These are phyloP conservation scores for Astreopora myriophthalma DNA, from an alignment of 64 coral and sea anemone genomes.

Conservation along the genomic window DNA sequence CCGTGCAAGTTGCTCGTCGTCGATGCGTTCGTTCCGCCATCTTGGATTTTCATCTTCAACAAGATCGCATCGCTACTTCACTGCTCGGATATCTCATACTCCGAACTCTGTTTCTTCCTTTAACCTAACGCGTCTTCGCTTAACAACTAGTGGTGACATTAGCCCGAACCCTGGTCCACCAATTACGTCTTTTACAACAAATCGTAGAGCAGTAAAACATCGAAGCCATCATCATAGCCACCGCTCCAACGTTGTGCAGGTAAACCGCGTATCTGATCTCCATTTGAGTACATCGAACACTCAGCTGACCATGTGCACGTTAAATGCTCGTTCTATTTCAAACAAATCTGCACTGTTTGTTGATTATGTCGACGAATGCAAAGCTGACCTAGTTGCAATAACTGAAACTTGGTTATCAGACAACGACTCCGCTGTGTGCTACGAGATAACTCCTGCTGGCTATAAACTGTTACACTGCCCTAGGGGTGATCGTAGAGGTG, in stretches of 20 bases:
- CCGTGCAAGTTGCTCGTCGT: neutral
- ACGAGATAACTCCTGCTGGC: too few relatives aligned
- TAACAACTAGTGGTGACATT: constrained; percentile 14
- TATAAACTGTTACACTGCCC: too few relatives aligned
- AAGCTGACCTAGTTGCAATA: too few relatives aligned
- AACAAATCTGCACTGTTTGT: too few relatives aligned
- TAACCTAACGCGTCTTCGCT: neutral
- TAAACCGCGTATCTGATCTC: constrained; percentile 9
- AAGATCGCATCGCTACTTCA: constrained; percentile 14
- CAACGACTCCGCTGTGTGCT: too few relatives aligned
- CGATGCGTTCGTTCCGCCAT: neutral
- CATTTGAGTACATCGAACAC: neutral
- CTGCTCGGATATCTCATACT: constrained; percentile 2
- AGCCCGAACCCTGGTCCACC: constrained; percentile 20
- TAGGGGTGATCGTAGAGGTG: too few relatives aligned
- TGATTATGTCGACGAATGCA: too few relatives aligned
- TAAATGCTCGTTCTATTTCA: too few relatives aligned
- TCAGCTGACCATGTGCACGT: neutral
- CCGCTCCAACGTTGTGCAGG: constrained; percentile 12
- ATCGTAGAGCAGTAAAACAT: constrained; percentile 1
- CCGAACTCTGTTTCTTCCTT: constrained; percentile 6
- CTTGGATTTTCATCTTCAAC: constrained; percentile 3
- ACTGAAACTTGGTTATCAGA: too few relatives aligned
- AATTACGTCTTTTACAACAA: constrained; percentile 6
- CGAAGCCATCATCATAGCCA: constrained; percentile 3